Evolutionary conservation across 2,797 vertebrate genomes (phyloP), one percentile per base, ranked within the genome.

Genomic region (Anguilla obscura): DNA sequence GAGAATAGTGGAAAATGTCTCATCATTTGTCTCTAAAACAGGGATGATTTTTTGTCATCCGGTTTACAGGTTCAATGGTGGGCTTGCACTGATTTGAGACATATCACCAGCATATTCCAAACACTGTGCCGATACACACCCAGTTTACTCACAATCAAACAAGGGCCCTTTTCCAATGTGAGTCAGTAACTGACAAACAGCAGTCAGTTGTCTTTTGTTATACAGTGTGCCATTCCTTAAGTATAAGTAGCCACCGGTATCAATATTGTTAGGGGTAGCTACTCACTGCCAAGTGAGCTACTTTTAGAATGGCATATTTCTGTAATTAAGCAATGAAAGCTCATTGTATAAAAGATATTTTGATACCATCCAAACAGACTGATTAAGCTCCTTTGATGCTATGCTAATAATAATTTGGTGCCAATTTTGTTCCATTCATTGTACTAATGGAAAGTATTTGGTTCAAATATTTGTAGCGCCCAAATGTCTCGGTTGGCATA

Each of bases 321-420:
- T 89, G 89, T 90, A 90, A 92, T 88, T 89, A 88, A 87, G 91
- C 90, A 88, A 89, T 90, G 5, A 87, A 69, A 74, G 10, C n/a
- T 12, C 7, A 30, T 50, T 52, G 71, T 30, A 21, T 30, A 82
- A 76, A 76, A 21, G 74, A n/a, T 79, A 40, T 82, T 50, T 5
- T 10, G 24, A 82, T 82, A 50, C 40, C 79, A 24, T 18, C 1
- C 16, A 21, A 24, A 36, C 6, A 76, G 30, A 33, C 48, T 63
- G 84, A 21, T 16, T 24, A 60, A 82, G 90, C 92, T 88, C 87
- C 87, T 89, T 91, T 90, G 87, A 89, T 85, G 89, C 89, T 85
- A 21, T 4, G 18, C 85, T 84, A 89, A 86, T 45, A 76, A 56
- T 52, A 85, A 76, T 80, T 88, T 88, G 91, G 48, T 85, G 87